phyloP scores from a whole-genome alignment of 2,113 vertebrate genomes.

The Python bivittatus region DNA sequence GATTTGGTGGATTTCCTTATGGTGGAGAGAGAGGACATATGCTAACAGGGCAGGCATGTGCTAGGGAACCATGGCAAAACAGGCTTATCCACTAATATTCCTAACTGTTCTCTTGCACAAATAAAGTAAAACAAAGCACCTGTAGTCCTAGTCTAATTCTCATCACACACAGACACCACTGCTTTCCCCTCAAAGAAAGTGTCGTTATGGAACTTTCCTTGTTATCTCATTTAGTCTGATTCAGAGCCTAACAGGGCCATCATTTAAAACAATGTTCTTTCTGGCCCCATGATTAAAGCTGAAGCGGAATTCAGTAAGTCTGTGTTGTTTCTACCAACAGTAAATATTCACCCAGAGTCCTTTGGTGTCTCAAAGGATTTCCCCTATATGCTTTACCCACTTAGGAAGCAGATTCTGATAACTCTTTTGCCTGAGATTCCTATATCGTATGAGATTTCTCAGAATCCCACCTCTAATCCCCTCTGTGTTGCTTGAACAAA shows the following conservation, averaged over 20 bases:
- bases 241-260: not conserved
- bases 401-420: not conserved
- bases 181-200: no score
- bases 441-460: conserved; percentile 13
- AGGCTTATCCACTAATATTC: not conserved
- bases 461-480: conserved; percentile 34
- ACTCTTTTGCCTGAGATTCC: conserved; percentile 22
- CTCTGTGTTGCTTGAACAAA: not conserved
- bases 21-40: not conserved
- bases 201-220: no score
- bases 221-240: not conserved
- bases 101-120: not conserved
- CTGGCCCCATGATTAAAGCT: conserved; percentile 46
- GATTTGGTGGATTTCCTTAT: not conserved
- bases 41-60: no score
- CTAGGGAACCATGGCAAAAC: not conserved
- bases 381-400: conserved; percentile 2
- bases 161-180: no score
- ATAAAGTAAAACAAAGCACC: not conserved
- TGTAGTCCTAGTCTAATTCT: not conserved
- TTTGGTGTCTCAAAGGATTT: conserved; percentile 31
- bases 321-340: not conserved
- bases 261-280: conserved; percentile 50
- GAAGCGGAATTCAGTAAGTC: conserved; percentile 48
- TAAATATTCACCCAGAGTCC: conserved; percentile 24